Conservation (phyloP, 2,888 invertebrate genomes). For the Flexamia atlantica region DNA sequence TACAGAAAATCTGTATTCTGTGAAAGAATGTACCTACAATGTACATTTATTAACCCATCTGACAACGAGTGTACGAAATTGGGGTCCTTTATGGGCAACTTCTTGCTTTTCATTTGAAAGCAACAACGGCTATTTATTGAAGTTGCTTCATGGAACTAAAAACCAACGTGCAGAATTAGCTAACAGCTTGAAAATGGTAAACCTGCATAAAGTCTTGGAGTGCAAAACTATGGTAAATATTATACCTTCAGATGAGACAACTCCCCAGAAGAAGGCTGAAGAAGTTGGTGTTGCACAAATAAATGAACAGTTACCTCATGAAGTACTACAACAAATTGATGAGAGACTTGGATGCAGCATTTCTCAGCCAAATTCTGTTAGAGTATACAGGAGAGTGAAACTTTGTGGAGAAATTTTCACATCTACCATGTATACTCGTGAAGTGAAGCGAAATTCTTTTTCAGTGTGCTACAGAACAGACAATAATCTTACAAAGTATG, state of each 20-base stretch:
- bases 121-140: background rate
- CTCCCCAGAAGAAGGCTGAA: background rate
- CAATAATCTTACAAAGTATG: background rate
- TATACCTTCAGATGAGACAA: background rate
- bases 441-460: background rate
- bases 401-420: background rate
- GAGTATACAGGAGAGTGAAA: background rate
- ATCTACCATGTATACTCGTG: background rate
- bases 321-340: background rate
- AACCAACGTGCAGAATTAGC: background rate
- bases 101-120: constrained; percentile 19
- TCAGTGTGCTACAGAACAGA: background rate
- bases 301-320: background rate
- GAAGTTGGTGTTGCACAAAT: background rate
- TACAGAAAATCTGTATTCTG: background rate
- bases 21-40: constrained; percentile 6
- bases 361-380: background rate
- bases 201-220: background rate
- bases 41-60: background rate
- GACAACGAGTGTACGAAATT: background rate
- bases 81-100: constrained; percentile 1
- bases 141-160: background rate
- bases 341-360: background rate
- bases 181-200: background rate
- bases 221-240: background rate